Percentiles rank a stretch among this genome's conserved stretches.
Conservation (phyloP, 2,888 invertebrate genomes). For the Drosophila austrosaltans region DNA sequence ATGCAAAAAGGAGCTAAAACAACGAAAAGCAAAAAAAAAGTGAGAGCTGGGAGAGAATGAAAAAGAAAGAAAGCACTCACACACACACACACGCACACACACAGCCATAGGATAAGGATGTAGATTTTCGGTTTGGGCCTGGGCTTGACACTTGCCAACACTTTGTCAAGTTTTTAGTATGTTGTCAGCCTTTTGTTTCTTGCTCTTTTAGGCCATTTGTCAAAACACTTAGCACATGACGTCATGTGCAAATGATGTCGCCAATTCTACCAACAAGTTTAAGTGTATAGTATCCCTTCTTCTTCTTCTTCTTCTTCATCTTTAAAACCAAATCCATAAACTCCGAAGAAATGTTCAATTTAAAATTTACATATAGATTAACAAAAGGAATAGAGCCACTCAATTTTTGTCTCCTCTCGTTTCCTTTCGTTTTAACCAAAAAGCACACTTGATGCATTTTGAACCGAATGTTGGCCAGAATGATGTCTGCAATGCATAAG, state of each 20-base stretch:
- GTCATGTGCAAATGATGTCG: slow-evolving; percentile 57
- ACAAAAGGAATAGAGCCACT: slow-evolving; percentile 46
- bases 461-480: slow-evolving; percentile 45
- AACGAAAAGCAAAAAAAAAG: not conserved
- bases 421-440: not conserved
- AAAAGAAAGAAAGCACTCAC: slow-evolving; percentile 6
- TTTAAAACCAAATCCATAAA: too few relatives aligned
- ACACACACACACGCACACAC: slow-evolving; percentile 1
- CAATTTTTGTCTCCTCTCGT: not conserved
- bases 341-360: slow-evolving; percentile 14
- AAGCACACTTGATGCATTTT: slow-evolving; percentile 63
- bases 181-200: slow-evolving; percentile 63
- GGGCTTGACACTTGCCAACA: slow-evolving; percentile 72
- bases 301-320: too few relatives aligned
- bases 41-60: not conserved
- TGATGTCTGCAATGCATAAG: slow-evolving; percentile 70
- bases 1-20: slow-evolving; percentile 55
- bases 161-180: slow-evolving; percentile 79
- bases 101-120: slow-evolving; percentile 48
- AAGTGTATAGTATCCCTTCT: too few relatives aligned
- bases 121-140: slow-evolving; percentile 22
- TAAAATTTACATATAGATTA: slow-evolving; percentile 77
- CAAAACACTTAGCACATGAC: slow-evolving; percentile 66
- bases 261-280: too few relatives aligned
- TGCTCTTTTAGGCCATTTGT: slow-evolving; percentile 73